Evolutionary conservation across 2,797 vertebrate genomes (phyloP).

Genomic region (Tokudaia muenninki): DNA sequence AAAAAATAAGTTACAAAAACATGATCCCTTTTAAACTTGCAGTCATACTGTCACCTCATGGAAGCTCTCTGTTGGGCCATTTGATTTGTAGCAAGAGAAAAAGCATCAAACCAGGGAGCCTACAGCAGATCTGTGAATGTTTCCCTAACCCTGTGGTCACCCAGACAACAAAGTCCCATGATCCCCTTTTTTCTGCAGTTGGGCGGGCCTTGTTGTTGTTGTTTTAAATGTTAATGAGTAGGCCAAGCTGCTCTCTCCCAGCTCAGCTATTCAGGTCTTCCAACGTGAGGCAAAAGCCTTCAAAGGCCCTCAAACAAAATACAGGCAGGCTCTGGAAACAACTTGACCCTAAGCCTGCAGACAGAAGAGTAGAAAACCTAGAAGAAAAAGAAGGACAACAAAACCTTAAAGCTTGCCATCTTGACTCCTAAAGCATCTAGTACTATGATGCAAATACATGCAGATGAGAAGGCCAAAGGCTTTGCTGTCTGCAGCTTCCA

Average conservation of each 20-base stretch:
- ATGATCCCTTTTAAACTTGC: not conserved
- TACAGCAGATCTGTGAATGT: constrained; percentile 42
- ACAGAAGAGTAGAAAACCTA: not conserved
- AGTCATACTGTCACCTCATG: too few species aligned
- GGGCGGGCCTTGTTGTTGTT: not conserved
- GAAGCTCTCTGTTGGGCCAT: not conserved
- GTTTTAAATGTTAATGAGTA: constrained; percentile 68
- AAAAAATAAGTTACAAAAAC: not conserved
- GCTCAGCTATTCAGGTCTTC: constrained; percentile 40
- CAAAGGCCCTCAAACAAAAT: constrained; percentile 52
- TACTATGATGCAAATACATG: constrained; percentile 21
- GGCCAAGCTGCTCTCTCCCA: not conserved
- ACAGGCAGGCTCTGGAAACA: constrained; percentile 60
- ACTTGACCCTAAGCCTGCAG: not conserved
- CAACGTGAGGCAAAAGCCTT: constrained; percentile 39
- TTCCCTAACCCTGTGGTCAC: constrained; percentile 64
- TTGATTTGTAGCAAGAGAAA: constrained; percentile 17
- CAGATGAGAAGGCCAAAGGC: not conserved
- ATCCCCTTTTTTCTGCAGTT: not conserved
- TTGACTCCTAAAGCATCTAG: constrained; percentile 5
- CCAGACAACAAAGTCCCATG: constrained; percentile 42
- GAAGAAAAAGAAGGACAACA: not conserved
- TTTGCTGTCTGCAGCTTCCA: constrained; percentile 4
- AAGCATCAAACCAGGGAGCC: not conserved
- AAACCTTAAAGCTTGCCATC: constrained; percentile 14